These are phyloP conservation scores for Aegithalos caudatus DNA, from an alignment of 2,113 vertebrate genomes.

Conservation along the genomic window DNA sequence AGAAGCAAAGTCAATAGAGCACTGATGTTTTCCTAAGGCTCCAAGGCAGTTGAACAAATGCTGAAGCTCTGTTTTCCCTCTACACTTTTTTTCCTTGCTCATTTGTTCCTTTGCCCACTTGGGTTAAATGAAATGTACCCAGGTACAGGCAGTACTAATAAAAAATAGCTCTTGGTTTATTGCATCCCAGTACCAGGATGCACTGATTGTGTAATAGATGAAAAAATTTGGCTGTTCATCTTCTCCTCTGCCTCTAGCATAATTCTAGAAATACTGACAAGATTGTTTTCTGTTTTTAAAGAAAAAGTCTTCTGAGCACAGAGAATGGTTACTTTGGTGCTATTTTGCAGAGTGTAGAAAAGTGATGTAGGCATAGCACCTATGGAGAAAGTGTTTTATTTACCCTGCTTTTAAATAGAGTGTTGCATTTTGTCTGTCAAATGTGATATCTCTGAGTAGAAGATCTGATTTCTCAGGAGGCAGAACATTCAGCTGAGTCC, in stretches of 20 bases:
- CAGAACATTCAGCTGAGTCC: neutral
- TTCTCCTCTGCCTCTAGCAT: neutral
- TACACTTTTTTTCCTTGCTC: neutral
- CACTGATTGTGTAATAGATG: neutral
- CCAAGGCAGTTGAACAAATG: neutral
- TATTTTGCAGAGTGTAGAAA: neutral
- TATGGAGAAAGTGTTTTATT: neutral
- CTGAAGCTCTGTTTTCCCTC: neutral
- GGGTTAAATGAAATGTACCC: neutral
- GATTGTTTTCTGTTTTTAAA: neutral
- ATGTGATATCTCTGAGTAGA: neutral
- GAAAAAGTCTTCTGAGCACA: neutral
- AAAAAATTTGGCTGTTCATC: neutral
- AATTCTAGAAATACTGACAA: neutral
- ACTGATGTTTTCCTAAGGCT: neutral
- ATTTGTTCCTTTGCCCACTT: neutral
- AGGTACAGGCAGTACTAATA: neutral
- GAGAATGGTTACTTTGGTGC: neutral
- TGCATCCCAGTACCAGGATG: neutral
- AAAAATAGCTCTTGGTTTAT: neutral
- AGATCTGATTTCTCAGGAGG: neutral
- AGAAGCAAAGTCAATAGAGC: constrained; percentile 11
- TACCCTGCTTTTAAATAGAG: neutral
- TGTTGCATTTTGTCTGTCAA: neutral
- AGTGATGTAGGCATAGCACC: neutral